phyloP scores from a whole-genome alignment of 2,113 vertebrate species.

The Trogon surrucura region DNA sequence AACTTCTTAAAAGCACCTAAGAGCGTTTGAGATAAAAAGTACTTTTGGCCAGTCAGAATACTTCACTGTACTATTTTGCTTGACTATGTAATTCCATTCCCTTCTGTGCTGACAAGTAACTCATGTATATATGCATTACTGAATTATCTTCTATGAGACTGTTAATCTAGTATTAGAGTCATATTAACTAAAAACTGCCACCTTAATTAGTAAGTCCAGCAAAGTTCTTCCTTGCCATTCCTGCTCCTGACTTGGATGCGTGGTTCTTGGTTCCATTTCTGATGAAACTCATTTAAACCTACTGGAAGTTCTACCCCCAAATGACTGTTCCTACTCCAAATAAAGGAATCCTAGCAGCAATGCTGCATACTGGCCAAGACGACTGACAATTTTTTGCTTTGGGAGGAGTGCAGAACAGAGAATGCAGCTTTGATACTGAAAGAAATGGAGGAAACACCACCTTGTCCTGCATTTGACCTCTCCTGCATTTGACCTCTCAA shows the following conservation, averaged over 20 bases:
- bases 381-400: accelerated
- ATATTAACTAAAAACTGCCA: not conserved
- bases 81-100: not conserved
- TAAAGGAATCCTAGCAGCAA: not conserved
- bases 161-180: not conserved
- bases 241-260: not conserved
- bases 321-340: not conserved
- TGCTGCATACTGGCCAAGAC: accelerated
- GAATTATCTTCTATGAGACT: not conserved
- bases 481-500: not conserved
- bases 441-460: not conserved
- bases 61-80: not conserved
- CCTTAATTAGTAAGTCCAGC: not conserved
- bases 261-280: not conserved
- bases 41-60: not conserved
- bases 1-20: not conserved
- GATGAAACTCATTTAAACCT: not conserved
- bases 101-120: not conserved
- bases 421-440: not conserved
- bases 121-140: not conserved
- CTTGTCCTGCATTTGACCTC: not conserved
- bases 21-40: not conserved
- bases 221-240: not conserved
- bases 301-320: accelerated
- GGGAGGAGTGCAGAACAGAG: not conserved